phyloP scores from a whole-genome alignment of 2,888 invertebrate genomes.

The Stenotaenia linearis region DNA sequence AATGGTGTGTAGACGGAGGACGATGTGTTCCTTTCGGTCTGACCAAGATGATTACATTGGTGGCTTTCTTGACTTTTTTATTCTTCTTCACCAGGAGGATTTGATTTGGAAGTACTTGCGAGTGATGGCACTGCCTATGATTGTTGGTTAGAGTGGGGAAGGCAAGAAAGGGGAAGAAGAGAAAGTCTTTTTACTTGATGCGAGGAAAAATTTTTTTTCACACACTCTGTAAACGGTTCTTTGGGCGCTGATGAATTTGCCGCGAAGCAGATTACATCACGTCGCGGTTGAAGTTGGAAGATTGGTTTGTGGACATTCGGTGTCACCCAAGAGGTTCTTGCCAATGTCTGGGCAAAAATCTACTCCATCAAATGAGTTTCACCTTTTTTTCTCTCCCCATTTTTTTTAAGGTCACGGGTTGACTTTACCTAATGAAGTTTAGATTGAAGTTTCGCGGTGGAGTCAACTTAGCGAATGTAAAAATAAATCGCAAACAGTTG shows the following conservation, averaged over 20 bases:
- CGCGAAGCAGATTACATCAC: conserved; percentile 5
- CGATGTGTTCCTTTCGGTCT: not conserved
- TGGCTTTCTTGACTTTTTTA: conserved; percentile 4
- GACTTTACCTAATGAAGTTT: not conserved
- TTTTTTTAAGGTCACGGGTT: not conserved
- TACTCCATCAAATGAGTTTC: conserved; percentile 3
- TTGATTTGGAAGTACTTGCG: conserved; percentile 3
- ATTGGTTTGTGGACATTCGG: not conserved
- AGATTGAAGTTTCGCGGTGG: too few relatives aligned
- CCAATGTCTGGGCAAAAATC: not conserved
- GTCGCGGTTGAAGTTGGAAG: not conserved
- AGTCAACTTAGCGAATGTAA: too few relatives aligned
- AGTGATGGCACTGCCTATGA: not conserved
- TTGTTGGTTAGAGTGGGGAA: not conserved
- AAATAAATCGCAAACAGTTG: not conserved
- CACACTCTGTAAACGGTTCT: not conserved
- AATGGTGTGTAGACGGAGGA: not conserved
- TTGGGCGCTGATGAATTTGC: conserved; percentile 4
- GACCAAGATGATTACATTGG: conserved; percentile 9
- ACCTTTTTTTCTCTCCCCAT: not conserved
- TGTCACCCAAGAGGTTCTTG: conserved; percentile 8
- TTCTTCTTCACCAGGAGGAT: not conserved
- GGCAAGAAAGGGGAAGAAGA: not conserved
- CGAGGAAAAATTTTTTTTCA: not conserved
- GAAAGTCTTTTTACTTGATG: not conserved